These are phyloP conservation scores for Etheostoma perlongum DNA, from an alignment of 2,797 vertebrate genomes.

Conservation along the genomic window DNA sequence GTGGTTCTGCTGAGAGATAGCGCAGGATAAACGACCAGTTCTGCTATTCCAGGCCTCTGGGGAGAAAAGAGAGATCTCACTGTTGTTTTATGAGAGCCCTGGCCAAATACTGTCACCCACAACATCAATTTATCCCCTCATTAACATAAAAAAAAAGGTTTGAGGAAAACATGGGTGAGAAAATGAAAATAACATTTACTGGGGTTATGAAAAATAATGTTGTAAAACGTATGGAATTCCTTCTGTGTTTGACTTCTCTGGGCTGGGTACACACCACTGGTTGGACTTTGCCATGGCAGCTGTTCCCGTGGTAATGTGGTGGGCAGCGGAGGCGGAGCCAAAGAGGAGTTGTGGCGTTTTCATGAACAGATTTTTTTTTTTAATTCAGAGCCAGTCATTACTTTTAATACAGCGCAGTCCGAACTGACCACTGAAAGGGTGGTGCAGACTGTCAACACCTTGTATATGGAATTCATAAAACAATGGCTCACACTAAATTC, in stretches of 20 bases:
- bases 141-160: conserved; percentile 40
- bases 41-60: conserved; percentile 61
- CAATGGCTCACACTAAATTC: conserved; percentile 84
- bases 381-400: conserved; percentile 70
- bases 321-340: conserved; percentile 46
- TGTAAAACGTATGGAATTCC: conserved; percentile 67
- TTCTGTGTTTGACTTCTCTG: conserved; percentile 62
- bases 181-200: conserved; percentile 71
- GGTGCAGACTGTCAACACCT: conserved; percentile 76
- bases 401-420: conserved; percentile 64
- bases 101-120: conserved; percentile 74
- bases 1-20: conserved; percentile 79
- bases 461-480: conserved; percentile 86
- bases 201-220: conserved; percentile 74
- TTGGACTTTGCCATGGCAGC: conserved; percentile 49
- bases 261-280: conserved; percentile 68
- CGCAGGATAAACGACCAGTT: conserved; percentile 71
- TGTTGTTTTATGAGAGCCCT: conserved; percentile 74
- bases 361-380: conserved; percentile 63
- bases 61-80: conserved; percentile 59
- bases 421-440: conserved; percentile 73
- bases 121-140: conserved; percentile 67
- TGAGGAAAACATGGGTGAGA: conserved; percentile 57
- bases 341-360: conserved; percentile 66
- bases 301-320: conserved; percentile 67